Base-by-base conservation (phyloP, 2,113 vertebrate species). In the Protobothrops flavoviridis region DNA sequence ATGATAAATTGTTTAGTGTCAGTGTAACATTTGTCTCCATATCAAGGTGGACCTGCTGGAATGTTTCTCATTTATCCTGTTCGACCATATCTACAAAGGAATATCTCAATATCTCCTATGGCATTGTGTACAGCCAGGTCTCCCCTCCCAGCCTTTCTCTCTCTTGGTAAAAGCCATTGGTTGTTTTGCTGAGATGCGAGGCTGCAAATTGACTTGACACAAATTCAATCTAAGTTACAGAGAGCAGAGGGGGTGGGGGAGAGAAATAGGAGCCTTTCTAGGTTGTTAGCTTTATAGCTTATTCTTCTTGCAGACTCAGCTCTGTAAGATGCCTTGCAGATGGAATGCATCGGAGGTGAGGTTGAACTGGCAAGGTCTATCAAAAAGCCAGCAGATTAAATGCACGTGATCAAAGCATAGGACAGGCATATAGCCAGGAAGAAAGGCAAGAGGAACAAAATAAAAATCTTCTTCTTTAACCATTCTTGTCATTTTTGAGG, bases 351-450 rank as follows among this genome's bases (percentile, higher is more conserved):
- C 94, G 90, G 90, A 90, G 95, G 94, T 64, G 94, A 52, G 95
- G 95, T 12, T 93, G 95, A 95, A 96, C 95, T 93, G 52, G 95
- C 95, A 94, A 97, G 96, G 96, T 97, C 94, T 95, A 90, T 96
- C 93, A 94, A 93, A 96, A 97, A 97, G 95, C 94, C 92, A 94
- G 33, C 91, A 95, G 95, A 98, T 97, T 97, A 97, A 97, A 96
- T 92, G 93, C 92, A 95, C 91, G 29, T 95, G 94, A 95, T 94
- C 96, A 92, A 97, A 52, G 91, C 95, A 61, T 93, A 93, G 69
- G 95, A 96, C 90, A 39, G 39, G 39, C 39, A 39, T 39, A 45
- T 45, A 45, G 55, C 94, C 93, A 53, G 12, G 96, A 94, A 95
- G 96, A 96, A 93, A 20, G 92, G 3, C 91, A n/a, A 93, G 94